Conservation (phyloP, 2,888 invertebrate genomes). For the Cerceris ruficornis region DNA sequence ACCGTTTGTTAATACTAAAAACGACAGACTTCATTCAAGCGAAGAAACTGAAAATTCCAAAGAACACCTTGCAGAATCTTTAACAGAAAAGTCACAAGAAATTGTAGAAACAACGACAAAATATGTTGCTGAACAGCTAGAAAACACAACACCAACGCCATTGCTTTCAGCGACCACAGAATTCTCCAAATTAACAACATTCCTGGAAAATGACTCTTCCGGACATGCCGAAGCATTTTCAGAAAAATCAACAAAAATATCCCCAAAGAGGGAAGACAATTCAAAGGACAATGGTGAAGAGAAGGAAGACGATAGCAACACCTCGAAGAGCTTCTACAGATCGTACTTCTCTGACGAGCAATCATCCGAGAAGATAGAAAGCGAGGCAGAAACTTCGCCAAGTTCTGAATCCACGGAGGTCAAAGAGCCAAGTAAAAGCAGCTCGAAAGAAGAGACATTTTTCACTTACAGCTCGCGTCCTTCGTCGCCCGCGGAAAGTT, state of each 20-base stretch:
- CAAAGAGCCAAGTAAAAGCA: conserved; percentile 40
- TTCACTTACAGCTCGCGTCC: conserved; percentile 70
- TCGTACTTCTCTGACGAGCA: conserved; percentile 23
- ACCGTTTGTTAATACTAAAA: not conserved
- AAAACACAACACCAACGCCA: conserved; percentile 62
- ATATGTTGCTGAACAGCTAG: conserved; percentile 4
- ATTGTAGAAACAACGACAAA: not conserved
- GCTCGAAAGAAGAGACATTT: conserved; percentile 63
- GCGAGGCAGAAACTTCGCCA: conserved; percentile 10
- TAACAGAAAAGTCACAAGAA: not conserved
- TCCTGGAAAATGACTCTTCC: conserved; percentile 62
- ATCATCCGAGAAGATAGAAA: conserved; percentile 30
- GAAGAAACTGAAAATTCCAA: not conserved
- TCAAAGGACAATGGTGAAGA: conserved; percentile 10
- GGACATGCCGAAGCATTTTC: conserved; percentile 57
- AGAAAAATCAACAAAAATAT: conserved; percentile 27
- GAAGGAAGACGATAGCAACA: conserved; percentile 29
- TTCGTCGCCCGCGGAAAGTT: conserved; percentile 74
- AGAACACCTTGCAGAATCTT: not conserved
- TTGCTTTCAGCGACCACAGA: conserved; percentile 55
- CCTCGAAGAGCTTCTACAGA: not conserved
- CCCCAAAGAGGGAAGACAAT: not conserved
- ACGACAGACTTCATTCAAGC: not conserved
- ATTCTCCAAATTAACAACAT: conserved; percentile 69
- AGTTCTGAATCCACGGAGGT: conserved; percentile 43